Evolutionary conservation across 1,140 invertebrate species (phyloP).

Genomic region (Lysiphlebus fabarum): DNA sequence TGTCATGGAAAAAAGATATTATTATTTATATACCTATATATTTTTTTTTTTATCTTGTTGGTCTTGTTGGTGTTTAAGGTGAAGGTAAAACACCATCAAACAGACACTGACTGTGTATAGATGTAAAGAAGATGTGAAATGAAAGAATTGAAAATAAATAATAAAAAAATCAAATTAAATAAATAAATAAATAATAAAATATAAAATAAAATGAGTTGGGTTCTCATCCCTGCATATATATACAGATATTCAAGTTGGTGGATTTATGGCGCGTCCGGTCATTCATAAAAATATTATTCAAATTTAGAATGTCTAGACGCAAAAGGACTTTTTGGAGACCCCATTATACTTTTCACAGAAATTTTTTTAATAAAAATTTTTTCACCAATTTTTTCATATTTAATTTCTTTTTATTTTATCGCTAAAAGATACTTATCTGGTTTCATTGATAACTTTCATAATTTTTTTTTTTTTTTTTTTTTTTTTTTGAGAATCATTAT

Average conservation of each 20-base stretch:
- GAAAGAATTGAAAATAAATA: background rate
- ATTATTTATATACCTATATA: slow-evolving; percentile 17
- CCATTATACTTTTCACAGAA: slow-evolving; percentile 5
- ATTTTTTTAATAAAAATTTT: background rate
- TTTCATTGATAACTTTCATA: slow-evolving; percentile 15
- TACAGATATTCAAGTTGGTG: slow-evolving; percentile 20
- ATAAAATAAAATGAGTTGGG: slow-evolving; percentile 6
- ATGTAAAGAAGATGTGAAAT: too few species aligned
- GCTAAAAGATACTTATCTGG: slow-evolving; percentile 14
- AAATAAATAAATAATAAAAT: background rate
- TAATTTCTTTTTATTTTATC: slow-evolving; percentile 14
- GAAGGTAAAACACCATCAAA: background rate
- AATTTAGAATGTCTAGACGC: slow-evolving; percentile 53
- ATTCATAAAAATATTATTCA: slow-evolving; percentile 58
- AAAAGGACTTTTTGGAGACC: slow-evolving; percentile 18
- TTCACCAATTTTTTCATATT: background rate
- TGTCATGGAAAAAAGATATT: slow-evolving; percentile 37
- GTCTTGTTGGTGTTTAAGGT: background rate
- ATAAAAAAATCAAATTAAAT: slow-evolving; percentile 1
- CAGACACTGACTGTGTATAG: background rate
- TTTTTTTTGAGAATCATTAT: too few species aligned
- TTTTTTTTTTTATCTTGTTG: background rate
- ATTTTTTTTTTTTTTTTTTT: too few species aligned
- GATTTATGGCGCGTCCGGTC: slow-evolving; percentile 52
- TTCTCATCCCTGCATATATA: slow-evolving; percentile 10